These are phyloP conservation scores for Meloe dianella DNA, from an alignment of 2,888 invertebrate species.

Conservation along the genomic window DNA sequence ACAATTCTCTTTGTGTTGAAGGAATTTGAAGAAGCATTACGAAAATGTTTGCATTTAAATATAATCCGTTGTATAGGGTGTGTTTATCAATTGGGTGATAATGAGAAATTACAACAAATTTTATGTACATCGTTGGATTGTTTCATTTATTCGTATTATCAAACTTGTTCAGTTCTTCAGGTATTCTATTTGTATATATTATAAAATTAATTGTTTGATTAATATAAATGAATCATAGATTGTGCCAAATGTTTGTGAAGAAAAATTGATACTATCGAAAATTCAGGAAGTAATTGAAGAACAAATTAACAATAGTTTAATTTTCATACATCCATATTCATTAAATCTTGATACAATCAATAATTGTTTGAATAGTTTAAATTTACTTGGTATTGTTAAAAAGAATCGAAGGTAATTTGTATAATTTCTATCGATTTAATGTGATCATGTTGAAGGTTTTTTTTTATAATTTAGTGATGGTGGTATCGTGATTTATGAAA, in stretches of 20 bases:
- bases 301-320: constrained; percentile 54
- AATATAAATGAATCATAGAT: constrained; percentile 42
- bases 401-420: constrained; percentile 51
- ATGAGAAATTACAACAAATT: constrained; percentile 62
- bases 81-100: constrained; percentile 57
- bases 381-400: constrained; percentile 56
- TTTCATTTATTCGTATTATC: constrained; percentile 67
- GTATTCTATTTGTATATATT: constrained; percentile 59
- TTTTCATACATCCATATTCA: constrained; percentile 72
- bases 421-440: neutral
- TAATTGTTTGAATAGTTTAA: constrained; percentile 65
- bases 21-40: constrained; percentile 60
- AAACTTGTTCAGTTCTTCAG: constrained; percentile 60
- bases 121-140: constrained; percentile 69
- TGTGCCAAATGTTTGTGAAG: constrained; percentile 52
- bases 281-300: constrained; percentile 68
- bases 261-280: constrained; percentile 63
- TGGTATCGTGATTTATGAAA: constrained; percentile 38
- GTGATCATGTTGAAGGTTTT: constrained; percentile 13
- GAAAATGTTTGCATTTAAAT: constrained; percentile 50
- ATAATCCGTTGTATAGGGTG: constrained; percentile 46
- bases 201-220: constrained; percentile 24
- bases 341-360: constrained; percentile 72
- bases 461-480: constrained; percentile 29
- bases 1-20: constrained; percentile 39